Conservation (phyloP, 2,888 invertebrate species). For the Apamea sordens region DNA sequence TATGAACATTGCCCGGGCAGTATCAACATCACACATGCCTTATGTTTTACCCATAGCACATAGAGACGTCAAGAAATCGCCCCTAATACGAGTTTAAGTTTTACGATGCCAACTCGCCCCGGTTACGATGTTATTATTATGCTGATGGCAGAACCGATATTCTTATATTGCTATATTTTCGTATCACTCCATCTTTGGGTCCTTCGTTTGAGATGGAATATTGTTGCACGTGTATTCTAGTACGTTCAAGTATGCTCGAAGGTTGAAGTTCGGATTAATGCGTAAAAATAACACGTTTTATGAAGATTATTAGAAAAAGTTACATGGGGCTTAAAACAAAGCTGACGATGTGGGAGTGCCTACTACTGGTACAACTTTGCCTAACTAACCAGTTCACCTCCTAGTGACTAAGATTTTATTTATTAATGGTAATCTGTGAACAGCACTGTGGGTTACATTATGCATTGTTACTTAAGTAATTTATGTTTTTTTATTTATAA, state of each 20-base stretch:
- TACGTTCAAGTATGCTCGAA: neutral
- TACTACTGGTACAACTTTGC: neutral
- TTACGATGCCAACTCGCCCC: conserved; percentile 65
- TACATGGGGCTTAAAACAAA: neutral
- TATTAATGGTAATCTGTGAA: no score
- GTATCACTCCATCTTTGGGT: conserved; percentile 56
- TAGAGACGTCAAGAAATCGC: conserved; percentile 71
- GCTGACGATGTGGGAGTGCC: neutral
- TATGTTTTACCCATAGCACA: conserved; percentile 23
- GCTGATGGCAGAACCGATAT: conserved; percentile 60
- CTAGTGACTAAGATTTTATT: no score
- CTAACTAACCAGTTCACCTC: no score
- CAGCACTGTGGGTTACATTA: no score
- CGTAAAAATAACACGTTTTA: conserved; percentile 19
- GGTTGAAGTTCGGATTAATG: neutral
- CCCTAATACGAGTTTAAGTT: conserved; percentile 77
- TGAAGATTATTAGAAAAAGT: neutral
- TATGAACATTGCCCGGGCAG: conserved; percentile 7
- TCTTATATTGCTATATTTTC: conserved; percentile 58
- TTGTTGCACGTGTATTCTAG: conserved; percentile 43
- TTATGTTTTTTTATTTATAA: no score
- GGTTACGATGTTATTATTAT: conserved; percentile 66
- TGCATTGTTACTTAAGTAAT: no score
- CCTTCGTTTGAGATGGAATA: conserved; percentile 30
- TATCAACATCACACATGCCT: neutral